Conservation (phyloP, 2,888 invertebrate species). For the Dolichopus griseipennis region DNA sequence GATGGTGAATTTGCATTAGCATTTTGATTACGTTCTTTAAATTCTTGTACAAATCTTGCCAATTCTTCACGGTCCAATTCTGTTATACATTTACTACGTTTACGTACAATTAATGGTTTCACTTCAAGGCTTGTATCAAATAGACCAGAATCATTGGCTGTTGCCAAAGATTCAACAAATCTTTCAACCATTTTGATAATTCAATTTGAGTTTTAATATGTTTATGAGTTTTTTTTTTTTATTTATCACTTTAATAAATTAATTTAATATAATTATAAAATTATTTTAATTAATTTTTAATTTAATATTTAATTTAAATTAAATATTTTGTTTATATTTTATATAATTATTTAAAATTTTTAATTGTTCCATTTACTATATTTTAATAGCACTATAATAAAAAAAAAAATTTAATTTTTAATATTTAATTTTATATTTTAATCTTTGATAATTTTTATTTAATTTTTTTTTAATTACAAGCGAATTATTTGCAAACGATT, state of each 20-base stretch:
- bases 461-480: not conserved
- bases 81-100: slow-evolving; percentile 35
- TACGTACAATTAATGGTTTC: slow-evolving; percentile 34
- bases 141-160: slow-evolving; percentile 39
- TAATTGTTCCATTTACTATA: not conserved
- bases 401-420: not conserved
- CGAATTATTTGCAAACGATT: not conserved
- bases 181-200: slow-evolving; percentile 34
- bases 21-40: slow-evolving; percentile 31
- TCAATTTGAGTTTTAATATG: slow-evolving; percentile 10
- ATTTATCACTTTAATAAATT: too few species aligned
- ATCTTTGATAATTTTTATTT: too few species aligned
- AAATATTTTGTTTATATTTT: too few species aligned
- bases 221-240: not conserved
- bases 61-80: slow-evolving; percentile 38
- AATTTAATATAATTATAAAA: too few species aligned
- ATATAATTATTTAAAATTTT: not conserved
- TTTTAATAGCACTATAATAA: not conserved
- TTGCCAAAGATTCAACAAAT: slow-evolving; percentile 37
- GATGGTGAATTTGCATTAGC: slow-evolving; percentile 12
- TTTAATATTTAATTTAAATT: too few species aligned
- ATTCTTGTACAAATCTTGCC: slow-evolving; percentile 33
- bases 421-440: not conserved
- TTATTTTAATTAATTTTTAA: too few species aligned
- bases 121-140: slow-evolving; percentile 42